Conservation (phyloP, 2,113 vertebrate genomes). For the Boleophthalmus pectinirostris region DNA sequence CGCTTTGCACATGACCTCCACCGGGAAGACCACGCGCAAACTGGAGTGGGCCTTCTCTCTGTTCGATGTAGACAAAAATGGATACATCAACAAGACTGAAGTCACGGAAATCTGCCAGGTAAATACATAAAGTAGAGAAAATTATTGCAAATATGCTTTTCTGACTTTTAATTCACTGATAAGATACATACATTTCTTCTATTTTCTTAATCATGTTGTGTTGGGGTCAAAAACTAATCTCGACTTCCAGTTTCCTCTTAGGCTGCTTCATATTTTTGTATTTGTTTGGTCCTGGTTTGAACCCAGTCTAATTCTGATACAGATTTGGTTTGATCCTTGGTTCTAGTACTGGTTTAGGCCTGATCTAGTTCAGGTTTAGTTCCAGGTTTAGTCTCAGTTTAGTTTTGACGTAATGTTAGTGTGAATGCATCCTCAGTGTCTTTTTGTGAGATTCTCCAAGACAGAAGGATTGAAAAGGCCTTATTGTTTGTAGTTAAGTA, state of each 20-base stretch:
- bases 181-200: background rate
- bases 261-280: too few species aligned
- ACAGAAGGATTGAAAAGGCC: background rate
- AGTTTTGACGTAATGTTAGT: too few species aligned
- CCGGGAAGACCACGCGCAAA: constrained; percentile 83
- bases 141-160: background rate
- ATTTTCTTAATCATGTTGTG: background rate
- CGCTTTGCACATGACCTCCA: constrained; percentile 90
- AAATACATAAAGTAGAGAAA: background rate
- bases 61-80: constrained; percentile 92
- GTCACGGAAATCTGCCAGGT: constrained; percentile 90
- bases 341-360: too few species aligned
- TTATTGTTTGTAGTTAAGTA: constrained; percentile 14
- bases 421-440: background rate
- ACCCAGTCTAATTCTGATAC: too few species aligned
- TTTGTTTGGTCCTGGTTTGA: background rate
- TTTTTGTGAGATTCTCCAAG: background rate
- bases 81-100: constrained; percentile 89
- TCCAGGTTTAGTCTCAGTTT: too few species aligned
- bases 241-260: too few species aligned
- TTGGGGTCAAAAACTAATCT: background rate
- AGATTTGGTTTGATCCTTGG: too few species aligned
- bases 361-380: too few species aligned
- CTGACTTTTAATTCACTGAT: background rate
- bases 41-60: constrained; percentile 95